Percentiles rank a stretch among this genome's conserved stretches.
Conservation (phyloP, 2,113 vertebrate species). For the Paradisaea rubra region DNA sequence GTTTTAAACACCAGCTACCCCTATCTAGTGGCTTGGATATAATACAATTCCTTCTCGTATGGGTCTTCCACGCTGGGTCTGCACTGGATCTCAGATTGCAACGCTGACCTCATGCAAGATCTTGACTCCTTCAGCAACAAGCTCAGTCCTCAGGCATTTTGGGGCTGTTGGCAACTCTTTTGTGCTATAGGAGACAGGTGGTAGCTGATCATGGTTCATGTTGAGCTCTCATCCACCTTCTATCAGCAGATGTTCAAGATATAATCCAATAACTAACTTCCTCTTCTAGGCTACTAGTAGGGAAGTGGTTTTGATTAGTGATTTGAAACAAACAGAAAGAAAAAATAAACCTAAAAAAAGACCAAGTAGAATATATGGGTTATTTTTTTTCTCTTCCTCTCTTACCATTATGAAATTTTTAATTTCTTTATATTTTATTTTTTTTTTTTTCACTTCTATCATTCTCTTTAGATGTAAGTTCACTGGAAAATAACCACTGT, state of each 20-base stretch:
- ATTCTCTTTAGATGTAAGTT: neutral
- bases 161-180: neutral
- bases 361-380: neutral
- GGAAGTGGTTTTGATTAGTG: neutral
- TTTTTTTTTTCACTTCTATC: neutral
- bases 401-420: neutral
- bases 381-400: neutral
- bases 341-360: neutral
- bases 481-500: neutral
- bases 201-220: neutral
- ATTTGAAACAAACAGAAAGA: neutral
- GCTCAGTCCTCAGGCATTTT: neutral
- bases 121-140: neutral
- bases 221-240: neutral
- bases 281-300: neutral
- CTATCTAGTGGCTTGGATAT: neutral
- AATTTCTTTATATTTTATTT: neutral
- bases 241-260: neutral
- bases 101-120: neutral
- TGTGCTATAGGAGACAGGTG: fast-evolving
- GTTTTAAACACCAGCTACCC: neutral
- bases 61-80: neutral
- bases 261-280: neutral
- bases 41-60: neutral
- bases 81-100: neutral